A percentile compares a stretch with the other conserved stretches of the same genome.
phyloP scores from a whole-genome alignment of 1,140 invertebrate genomes.

The Tenebrio molitor region DNA sequence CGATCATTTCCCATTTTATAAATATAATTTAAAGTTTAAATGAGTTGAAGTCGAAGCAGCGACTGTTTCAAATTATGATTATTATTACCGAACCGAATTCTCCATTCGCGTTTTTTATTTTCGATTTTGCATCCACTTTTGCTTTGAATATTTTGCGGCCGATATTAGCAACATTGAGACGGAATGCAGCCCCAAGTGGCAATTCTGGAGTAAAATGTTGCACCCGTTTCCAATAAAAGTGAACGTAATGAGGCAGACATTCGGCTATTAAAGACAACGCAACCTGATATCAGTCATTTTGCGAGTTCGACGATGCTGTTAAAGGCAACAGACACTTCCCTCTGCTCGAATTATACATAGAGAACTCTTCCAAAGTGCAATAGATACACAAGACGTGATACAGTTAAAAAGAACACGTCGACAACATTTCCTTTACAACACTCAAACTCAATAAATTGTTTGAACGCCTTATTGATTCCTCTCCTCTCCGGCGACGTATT shows the following conservation, averaged over 20 bases:
- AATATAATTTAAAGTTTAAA: no score
- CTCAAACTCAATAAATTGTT: slow-evolving; percentile 38
- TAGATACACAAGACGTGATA: slow-evolving; percentile 37
- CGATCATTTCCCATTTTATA: no score
- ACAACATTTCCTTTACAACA: slow-evolving; percentile 36
- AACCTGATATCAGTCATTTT: slow-evolving; percentile 26
- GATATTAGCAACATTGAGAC: neutral
- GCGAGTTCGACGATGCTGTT: slow-evolving; percentile 12
- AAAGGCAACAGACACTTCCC: slow-evolving; percentile 26
- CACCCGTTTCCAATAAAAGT: neutral
- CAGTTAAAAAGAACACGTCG: slow-evolving; percentile 34
- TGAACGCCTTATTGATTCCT: slow-evolving; percentile 31
- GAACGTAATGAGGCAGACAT: slow-evolving; percentile 16
- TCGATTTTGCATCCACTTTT: no score
- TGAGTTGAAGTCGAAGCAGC: no score
- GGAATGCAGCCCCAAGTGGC: neutral
- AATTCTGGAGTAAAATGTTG: slow-evolving; percentile 14
- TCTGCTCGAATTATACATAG: slow-evolving; percentile 23
- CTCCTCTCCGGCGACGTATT: neutral
- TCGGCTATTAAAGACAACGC: slow-evolving; percentile 6
- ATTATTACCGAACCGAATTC: no score
- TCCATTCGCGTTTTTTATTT: no score
- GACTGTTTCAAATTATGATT: no score
- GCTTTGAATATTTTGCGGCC: no score
- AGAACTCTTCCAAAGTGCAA: slow-evolving; percentile 25